Evolutionary conservation across 2,888 invertebrate genomes (phyloP), one percentile per base, ranked within the genome.

Genomic region (Rhorus exstirpatorius): DNA sequence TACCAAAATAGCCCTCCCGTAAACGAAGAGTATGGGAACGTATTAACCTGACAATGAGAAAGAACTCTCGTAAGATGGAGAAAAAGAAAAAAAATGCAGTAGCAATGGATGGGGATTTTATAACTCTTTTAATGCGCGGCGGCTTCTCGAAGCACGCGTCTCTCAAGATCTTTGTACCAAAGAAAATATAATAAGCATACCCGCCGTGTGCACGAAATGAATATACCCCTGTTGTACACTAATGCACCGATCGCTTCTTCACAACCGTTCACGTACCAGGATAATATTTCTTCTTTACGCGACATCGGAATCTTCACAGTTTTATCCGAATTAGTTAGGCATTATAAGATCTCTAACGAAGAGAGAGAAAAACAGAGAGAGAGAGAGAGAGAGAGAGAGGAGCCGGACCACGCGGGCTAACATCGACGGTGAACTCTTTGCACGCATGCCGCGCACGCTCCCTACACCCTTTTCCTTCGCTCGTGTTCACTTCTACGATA

Each of bases 281-380:
- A 74, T 46, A 75, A 83, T 86, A 85, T 85, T 84, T 86, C 86
- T 86, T 81, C 84, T 81, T 82, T 82, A 85, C 86, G 85, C 83
- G 86, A 86, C 86, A 86, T 85, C 82, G 86, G 86, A 86, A 86
- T 86, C 85, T 85, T 86, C 84, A 65, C 79, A 83, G 80, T 85
- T 84, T 86, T 85, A 86, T 86, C 74, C 83, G 83, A 86, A 86
- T 86, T 86, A 86, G 85, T 79, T 84, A 84, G 84, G 84, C 83
- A 86, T 86, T 86, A 83, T 78, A 81, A 51, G 58, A 65, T 79
- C 75, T 58, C 82, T 86, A 86, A 86, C 84, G 86, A 86, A 86
- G 81, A 60, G 71, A n/a, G n/a, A n/a, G n/a, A n/a, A n/a, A n/a
- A n/a, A n/a, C n/a, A n/a, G n/a, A n/a, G n/a, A n/a, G n/a, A n/a